Conservation (phyloP, 2,888 invertebrate species). For the Troides oblongomaculatus region DNA sequence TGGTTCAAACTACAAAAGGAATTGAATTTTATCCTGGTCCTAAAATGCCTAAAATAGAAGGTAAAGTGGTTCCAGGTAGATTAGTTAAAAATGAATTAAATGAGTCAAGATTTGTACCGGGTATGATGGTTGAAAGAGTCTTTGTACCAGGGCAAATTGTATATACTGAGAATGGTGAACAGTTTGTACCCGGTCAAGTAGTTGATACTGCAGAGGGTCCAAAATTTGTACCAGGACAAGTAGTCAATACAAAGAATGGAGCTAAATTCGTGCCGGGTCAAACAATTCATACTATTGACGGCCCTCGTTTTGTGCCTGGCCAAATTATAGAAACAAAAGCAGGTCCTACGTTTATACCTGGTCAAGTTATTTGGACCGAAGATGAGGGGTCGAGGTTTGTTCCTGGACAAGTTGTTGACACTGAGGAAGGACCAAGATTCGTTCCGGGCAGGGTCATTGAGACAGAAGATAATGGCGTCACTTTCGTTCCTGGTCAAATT, state of each 20-base stretch:
- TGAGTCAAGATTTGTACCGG: constrained; percentile 84
- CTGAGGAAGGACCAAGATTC: constrained; percentile 84
- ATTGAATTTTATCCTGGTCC: constrained; percentile 84
- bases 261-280: constrained; percentile 85
- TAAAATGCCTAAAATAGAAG: constrained; percentile 72
- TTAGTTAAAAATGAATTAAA: constrained; percentile 81
- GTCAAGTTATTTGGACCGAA: constrained; percentile 85
- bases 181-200: constrained; percentile 86
- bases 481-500: constrained; percentile 89
- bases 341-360: constrained; percentile 88
- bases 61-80: constrained; percentile 83
- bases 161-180: constrained; percentile 84
- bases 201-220: constrained; percentile 84
- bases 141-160: constrained; percentile 86
- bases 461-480: constrained; percentile 84
- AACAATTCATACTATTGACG: constrained; percentile 85
- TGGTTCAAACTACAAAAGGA: constrained; percentile 82
- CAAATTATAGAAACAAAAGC: constrained; percentile 87
- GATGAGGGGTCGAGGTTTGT: constrained; percentile 81
- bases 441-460: constrained; percentile 86
- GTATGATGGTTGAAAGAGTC: constrained; percentile 83
- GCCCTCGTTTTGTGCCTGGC: constrained; percentile 88
- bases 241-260: constrained; percentile 84
- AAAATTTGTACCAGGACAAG: constrained; percentile 89
- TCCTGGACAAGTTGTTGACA: constrained; percentile 86